Evolutionary conservation across 2,888 invertebrate species (phyloP), one percentile per base, ranked within the genome.

Genomic region (Chymomyza caudatula): DNA sequence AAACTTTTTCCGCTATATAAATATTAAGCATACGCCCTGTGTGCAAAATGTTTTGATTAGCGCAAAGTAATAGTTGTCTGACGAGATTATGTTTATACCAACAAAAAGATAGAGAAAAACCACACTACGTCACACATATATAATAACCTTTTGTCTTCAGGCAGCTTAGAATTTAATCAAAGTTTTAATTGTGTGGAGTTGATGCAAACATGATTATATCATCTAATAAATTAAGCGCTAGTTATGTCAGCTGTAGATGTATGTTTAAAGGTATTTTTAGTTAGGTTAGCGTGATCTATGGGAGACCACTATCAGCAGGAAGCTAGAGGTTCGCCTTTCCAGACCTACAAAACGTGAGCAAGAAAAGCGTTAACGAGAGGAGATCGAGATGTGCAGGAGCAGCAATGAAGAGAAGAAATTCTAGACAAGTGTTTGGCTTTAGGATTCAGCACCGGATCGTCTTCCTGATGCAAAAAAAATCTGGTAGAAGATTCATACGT

Each of bases 11-110:
- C 51, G 54, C 22, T 54, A 55, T 55, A 5, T 22, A 62, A 23
- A 62, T 49, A 64, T 76, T 69, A 67, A 65, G 19, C 68, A 78
- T 79, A 76, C 85, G 78, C 76, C 55, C 56, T 47, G 71, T 79
- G 29, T 71, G 69, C 71, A 65, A 4, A 11, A 37, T 37, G 8
- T 8, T 37, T 37, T 37, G 8, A 1, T 37, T 11, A 11, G 29
- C 29, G 11, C 11, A 37, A 37, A 37, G 29, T 37, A 37, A 37
- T 37, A 37, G 29, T 37, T 37, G 29, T 37, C 29, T 37, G 29
- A 37, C 29, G 8, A 3, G 29, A 11, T 11, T 37, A 11, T 1
- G 29, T 37, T 37, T 11, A 37, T 37, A 8, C 67, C 71, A 73
- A 42, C 67, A 73, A 73, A 42, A 6, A 37, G 2, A 20, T 1